A percentile compares a stretch with the other conserved stretches of the same genome.
These are phyloP conservation scores for Ptychoptera contaminata DNA, from an alignment of 2,888 invertebrate species.

Conservation along the genomic window DNA sequence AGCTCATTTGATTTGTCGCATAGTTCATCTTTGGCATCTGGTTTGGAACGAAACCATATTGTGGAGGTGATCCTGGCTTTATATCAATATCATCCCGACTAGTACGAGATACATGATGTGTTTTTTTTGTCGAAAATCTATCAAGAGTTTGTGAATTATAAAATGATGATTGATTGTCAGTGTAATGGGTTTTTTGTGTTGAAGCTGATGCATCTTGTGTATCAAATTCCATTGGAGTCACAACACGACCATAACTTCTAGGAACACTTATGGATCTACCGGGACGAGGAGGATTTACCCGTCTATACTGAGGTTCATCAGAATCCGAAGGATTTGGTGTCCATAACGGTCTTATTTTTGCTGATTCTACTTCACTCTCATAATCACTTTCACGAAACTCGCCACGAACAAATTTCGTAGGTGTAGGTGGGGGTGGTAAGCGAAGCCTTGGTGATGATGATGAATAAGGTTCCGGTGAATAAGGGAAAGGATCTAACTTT, in stretches of 20 bases:
- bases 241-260: slow-evolving; percentile 33
- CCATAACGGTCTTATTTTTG: slow-evolving; percentile 46
- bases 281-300: slow-evolving; percentile 40
- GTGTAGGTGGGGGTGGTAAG: slow-evolving; percentile 37
- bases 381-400: slow-evolving; percentile 53
- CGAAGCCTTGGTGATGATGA: slow-evolving; percentile 23
- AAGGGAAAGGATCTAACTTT: slow-evolving; percentile 32
- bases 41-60: slow-evolving; percentile 38
- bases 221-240: slow-evolving; percentile 47
- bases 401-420: slow-evolving; percentile 47
- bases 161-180: slow-evolving; percentile 20
- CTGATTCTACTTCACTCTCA: slow-evolving; percentile 47
- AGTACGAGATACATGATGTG: slow-evolving; percentile 1
- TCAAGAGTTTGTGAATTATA: neutral
- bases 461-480: slow-evolving; percentile 29
- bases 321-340: slow-evolving; percentile 41
- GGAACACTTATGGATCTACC: slow-evolving; percentile 37
- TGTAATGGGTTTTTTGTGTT: slow-evolving; percentile 31
- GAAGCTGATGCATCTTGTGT: slow-evolving; percentile 22
- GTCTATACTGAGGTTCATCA: slow-evolving; percentile 41
- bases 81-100: slow-evolving; percentile 25
- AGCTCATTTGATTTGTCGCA: slow-evolving; percentile 39
- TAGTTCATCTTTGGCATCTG: slow-evolving; percentile 9
- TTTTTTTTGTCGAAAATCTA: neutral
- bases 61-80: slow-evolving; percentile 42